phyloP scores from a whole-genome alignment of 2,113 vertebrate genomes.

The Cromileptes altivelis region DNA sequence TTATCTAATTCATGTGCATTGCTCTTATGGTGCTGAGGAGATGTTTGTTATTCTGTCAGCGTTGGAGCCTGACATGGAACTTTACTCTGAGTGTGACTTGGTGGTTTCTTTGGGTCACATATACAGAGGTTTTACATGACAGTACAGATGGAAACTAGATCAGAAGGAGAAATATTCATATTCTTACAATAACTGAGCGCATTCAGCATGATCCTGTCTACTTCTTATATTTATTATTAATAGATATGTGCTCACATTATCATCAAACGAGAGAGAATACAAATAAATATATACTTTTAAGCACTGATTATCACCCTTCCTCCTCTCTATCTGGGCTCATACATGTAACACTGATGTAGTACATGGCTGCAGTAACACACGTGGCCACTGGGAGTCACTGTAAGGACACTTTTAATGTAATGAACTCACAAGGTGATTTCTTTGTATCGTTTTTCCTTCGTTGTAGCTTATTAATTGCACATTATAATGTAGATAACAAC shows the following conservation, averaged over 20 bases:
- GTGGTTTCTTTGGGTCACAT: constrained; percentile 30
- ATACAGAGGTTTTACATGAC: neutral
- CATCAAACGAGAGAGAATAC: too few species aligned
- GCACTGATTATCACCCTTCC: neutral
- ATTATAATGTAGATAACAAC: too few species aligned
- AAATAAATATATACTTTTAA: neutral
- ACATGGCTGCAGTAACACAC: constrained; percentile 39
- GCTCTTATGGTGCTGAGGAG: constrained; percentile 35
- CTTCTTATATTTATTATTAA: neutral
- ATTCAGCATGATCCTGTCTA: too few species aligned
- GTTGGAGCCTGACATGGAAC: constrained; percentile 24
- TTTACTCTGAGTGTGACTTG: constrained; percentile 39
- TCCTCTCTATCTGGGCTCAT: neutral
- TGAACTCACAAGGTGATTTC: neutral
- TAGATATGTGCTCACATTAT: neutral
- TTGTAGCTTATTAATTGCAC: neutral
- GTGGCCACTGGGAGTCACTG: constrained; percentile 74
- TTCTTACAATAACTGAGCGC: neutral
- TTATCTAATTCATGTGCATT: constrained; percentile 48
- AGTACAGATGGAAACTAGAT: too few species aligned
- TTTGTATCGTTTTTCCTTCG: neutral
- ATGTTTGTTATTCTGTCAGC: constrained; percentile 68
- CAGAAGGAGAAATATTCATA: too few species aligned
- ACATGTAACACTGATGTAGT: neutral
- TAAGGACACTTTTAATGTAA: constrained; percentile 33